phyloP scores from a whole-genome alignment of 2,888 invertebrate species.

The Smittia sp. region DNA sequence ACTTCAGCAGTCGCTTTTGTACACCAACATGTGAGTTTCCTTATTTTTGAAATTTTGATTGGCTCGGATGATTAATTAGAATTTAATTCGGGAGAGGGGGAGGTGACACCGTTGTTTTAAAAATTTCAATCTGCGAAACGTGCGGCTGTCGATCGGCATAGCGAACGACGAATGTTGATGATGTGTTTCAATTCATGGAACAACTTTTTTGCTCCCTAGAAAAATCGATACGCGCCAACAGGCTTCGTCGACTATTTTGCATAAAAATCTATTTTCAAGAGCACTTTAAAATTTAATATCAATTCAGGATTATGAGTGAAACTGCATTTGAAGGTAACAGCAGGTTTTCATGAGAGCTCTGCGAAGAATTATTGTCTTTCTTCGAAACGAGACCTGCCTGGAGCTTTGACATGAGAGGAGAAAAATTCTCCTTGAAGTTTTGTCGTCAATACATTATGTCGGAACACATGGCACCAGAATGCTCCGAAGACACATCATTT shows the following conservation, averaged over 20 bases:
- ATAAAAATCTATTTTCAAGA: constrained; percentile 31
- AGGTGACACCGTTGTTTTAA: neutral
- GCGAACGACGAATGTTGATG: constrained; percentile 27
- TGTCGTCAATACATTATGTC: constrained; percentile 38
- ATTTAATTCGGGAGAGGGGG: constrained; percentile 20
- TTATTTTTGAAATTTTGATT: constrained; percentile 39
- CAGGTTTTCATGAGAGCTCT: constrained; percentile 27
- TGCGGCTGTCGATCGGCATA: constrained; percentile 4
- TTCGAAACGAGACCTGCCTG: constrained; percentile 27
- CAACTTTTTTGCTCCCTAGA: neutral
- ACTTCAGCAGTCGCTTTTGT: constrained; percentile 9
- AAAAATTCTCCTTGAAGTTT: constrained; percentile 14
- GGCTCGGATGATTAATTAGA: constrained; percentile 39
- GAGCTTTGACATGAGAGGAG: constrained; percentile 26
- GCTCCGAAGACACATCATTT: constrained; percentile 40
- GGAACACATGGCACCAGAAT: constrained; percentile 34
- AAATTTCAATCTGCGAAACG: constrained; percentile 16
- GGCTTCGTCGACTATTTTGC: constrained; percentile 16
- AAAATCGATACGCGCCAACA: constrained; percentile 36
- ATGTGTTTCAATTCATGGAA: constrained; percentile 34
- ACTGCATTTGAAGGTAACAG: constrained; percentile 39
- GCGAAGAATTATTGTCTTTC: too few species aligned
- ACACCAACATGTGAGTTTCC: constrained; percentile 11
- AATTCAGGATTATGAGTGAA: constrained; percentile 37
- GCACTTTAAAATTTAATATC: constrained; percentile 35